phyloP scores from a whole-genome alignment of 2,113 vertebrate genomes.

The Benitochromis conjunctus region DNA sequence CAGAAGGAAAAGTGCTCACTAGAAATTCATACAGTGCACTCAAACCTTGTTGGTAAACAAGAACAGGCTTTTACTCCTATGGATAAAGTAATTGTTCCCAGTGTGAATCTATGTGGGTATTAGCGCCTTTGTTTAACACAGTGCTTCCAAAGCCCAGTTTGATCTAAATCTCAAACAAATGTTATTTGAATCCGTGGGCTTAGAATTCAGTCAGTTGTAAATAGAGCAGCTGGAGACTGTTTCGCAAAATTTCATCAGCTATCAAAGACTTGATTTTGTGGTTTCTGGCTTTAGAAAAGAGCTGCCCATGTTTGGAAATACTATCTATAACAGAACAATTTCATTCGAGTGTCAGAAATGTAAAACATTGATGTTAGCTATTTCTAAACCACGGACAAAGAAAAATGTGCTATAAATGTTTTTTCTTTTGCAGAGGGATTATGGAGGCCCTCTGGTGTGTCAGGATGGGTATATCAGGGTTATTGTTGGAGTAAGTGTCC shows the following conservation, averaged over 20 bases:
- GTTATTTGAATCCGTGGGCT: constrained; percentile 48
- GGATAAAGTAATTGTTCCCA: constrained; percentile 11
- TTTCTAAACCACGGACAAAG: background rate
- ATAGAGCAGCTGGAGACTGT: constrained; percentile 44
- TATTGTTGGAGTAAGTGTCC: constrained; percentile 92
- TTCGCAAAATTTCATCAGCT: constrained; percentile 52
- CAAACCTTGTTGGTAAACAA: background rate
- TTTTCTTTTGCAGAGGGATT: constrained; percentile 80
- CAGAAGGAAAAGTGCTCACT: background rate
- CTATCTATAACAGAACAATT: background rate
- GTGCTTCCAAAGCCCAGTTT: constrained; percentile 26
- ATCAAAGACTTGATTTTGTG: constrained; percentile 28
- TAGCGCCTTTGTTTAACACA: background rate
- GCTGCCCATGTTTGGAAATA: background rate
- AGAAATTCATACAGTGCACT: background rate
- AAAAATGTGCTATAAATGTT: background rate
- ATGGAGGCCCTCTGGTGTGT: constrained; percentile 93
- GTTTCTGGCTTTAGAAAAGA: constrained; percentile 14
- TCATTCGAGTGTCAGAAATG: background rate
- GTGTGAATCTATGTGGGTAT: constrained; percentile 10
- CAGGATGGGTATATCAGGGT: constrained; percentile 89
- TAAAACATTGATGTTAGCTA: background rate
- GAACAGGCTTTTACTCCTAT: background rate
- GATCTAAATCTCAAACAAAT: constrained; percentile 58
- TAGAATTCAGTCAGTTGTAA: constrained; percentile 33